Conservation (phyloP, 2,888 invertebrate genomes). For the Melangyna quadrimaculata region DNA sequence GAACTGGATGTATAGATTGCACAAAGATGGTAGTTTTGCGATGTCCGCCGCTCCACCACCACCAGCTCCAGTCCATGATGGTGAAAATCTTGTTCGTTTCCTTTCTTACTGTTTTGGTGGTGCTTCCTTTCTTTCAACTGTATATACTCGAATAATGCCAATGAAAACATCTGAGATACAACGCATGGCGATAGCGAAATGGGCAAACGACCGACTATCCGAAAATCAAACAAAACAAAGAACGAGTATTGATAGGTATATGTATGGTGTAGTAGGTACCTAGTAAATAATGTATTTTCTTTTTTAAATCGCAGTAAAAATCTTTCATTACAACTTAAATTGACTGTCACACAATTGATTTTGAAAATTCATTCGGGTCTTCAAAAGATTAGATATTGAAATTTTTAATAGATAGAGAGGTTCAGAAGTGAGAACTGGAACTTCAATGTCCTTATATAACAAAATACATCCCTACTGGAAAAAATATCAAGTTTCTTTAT, state of each 20-base stretch:
- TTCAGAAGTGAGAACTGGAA: neutral
- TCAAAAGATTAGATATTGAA: neutral
- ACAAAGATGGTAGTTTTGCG: slow-evolving; percentile 22
- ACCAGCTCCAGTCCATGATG: neutral
- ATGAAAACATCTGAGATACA: slow-evolving; percentile 29
- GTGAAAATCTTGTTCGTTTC: slow-evolving; percentile 34
- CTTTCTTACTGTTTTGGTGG: slow-evolving; percentile 15
- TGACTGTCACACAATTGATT: slow-evolving; percentile 42
- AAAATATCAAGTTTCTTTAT: no score
- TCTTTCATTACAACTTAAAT: slow-evolving; percentile 25
- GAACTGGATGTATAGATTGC: slow-evolving; percentile 40
- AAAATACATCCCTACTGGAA: no score
- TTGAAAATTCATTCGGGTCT: neutral
- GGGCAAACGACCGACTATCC: neutral
- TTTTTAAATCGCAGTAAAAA: neutral
- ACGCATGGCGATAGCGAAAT: neutral
- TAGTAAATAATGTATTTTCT: neutral
- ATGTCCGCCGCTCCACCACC: neutral
- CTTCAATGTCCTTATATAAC: no score
- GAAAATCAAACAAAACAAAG: slow-evolving; percentile 21
- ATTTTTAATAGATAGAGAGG: neutral
- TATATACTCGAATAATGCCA: neutral
- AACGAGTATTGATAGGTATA: neutral
- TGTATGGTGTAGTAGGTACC: neutral
- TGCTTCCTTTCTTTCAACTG: slow-evolving; percentile 13